Percentiles rank a stretch among this genome's conserved stretches.
Evolutionary conservation across 2,888 invertebrate species (phyloP).

Genomic region (Machimus atricapillus): DNA sequence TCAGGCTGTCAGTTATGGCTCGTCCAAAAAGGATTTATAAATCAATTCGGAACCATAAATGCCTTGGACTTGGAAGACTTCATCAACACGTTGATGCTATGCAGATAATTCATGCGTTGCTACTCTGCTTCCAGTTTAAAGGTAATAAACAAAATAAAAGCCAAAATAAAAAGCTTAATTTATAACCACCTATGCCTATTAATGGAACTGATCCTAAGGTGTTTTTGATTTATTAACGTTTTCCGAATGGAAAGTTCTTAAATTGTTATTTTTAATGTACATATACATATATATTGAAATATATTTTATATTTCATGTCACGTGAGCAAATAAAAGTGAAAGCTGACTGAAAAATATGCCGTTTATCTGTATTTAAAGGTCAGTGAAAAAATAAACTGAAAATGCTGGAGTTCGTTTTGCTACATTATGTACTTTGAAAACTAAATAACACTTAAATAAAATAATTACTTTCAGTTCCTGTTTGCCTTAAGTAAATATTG

Average conservation of each 20-base stretch:
- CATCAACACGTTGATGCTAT: neutral
- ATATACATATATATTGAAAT: neutral
- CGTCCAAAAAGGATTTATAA: constrained; percentile 19
- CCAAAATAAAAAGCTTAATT: neutral
- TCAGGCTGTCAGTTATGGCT: constrained; percentile 1
- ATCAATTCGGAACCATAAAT: constrained; percentile 18
- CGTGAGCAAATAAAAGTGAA: too few species aligned
- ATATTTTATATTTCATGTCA: too few species aligned
- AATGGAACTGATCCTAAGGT: neutral
- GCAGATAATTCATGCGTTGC: neutral
- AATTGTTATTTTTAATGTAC: neutral
- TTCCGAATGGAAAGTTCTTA: neutral
- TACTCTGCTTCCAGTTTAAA: neutral
- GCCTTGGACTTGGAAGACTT: neutral
- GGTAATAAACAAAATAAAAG: neutral
- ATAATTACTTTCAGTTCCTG: too few species aligned
- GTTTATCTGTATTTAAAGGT: too few species aligned
- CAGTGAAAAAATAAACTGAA: too few species aligned
- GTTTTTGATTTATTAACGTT: neutral
- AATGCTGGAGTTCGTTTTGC: too few species aligned
- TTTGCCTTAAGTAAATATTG: too few species aligned
- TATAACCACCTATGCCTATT: neutral
- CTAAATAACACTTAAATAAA: too few species aligned
- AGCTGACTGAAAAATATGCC: too few species aligned
- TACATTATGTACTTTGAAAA: too few species aligned